Conservation (phyloP, 2,113 vertebrate species). For the Pachyramphus minor region DNA sequence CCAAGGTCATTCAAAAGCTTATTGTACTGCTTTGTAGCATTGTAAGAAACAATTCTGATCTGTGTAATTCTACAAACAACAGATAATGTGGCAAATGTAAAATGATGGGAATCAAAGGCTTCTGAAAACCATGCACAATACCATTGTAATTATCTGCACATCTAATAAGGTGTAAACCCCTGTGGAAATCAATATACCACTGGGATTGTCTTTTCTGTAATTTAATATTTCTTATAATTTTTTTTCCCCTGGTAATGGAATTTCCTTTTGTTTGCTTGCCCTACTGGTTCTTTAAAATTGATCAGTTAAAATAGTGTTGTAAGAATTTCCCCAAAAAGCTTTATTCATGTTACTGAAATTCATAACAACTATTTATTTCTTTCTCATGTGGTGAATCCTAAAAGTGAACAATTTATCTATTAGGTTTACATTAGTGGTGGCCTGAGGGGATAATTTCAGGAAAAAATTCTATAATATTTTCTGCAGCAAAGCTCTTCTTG, state of each 20-base stretch:
- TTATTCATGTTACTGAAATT: neutral
- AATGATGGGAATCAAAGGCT: neutral
- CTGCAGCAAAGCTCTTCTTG: neutral
- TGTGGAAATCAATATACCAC: neutral
- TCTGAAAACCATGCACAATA: neutral
- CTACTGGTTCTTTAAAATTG: neutral
- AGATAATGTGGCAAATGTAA: neutral
- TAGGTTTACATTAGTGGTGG: neutral
- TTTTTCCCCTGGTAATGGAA: neutral
- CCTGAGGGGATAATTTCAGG: slow-evolving; percentile 25
- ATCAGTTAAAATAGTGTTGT: neutral
- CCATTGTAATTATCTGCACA: neutral
- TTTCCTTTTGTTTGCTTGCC: neutral
- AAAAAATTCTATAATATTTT: slow-evolving; percentile 4
- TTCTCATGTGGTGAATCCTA: neutral
- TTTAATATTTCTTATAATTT: neutral
- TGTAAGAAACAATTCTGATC: neutral
- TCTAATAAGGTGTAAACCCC: slow-evolving; percentile 10
- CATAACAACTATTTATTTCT: neutral
- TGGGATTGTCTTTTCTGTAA: neutral
- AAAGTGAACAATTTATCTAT: neutral
- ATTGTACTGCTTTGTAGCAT: neutral
- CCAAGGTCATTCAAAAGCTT: slow-evolving; percentile 3
- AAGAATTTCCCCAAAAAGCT: neutral
- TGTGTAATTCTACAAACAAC: neutral